Conservation (phyloP, 2,113 vertebrate genomes). For the Dromiciops gliroides region DNA sequence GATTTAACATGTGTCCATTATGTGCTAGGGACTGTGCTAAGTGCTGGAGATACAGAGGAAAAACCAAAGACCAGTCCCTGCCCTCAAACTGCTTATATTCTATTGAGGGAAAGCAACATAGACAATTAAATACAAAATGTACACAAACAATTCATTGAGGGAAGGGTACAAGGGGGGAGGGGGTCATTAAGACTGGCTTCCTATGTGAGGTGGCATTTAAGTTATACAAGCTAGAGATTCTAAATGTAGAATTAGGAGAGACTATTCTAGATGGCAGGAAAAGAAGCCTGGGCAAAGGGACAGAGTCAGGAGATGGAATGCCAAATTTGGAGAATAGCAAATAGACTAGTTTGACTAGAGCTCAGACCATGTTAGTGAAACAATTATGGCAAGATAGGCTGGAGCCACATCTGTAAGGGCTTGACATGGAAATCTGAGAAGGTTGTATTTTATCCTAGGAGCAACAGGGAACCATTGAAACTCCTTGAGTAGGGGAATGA, state of each 20-base stretch:
- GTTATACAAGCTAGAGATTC: not conserved
- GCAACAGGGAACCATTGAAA: not conserved
- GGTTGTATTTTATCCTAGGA: not conserved
- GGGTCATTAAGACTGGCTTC: not conserved
- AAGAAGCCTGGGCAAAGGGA: not conserved
- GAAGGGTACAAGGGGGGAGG: not conserved
- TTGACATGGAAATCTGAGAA: not conserved
- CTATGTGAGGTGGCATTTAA: not conserved
- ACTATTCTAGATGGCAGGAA: not conserved
- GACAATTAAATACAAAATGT: not conserved
- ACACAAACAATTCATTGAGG: not conserved
- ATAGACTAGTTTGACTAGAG: not conserved
- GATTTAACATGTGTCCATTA: not conserved
- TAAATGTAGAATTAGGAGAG: not conserved
- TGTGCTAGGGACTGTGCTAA: no score
- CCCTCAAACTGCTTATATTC: not conserved
- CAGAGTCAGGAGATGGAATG: not conserved
- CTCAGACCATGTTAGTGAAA: not conserved
- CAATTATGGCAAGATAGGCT: not conserved
- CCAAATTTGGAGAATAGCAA: not conserved
- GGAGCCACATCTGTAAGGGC: no score
- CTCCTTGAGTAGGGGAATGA: not conserved
- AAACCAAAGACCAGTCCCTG: not conserved
- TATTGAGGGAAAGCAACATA: not conserved
- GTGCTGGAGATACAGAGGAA: not conserved